Conservation (phyloP, 1,140 invertebrate species). For the Mya arenaria region DNA sequence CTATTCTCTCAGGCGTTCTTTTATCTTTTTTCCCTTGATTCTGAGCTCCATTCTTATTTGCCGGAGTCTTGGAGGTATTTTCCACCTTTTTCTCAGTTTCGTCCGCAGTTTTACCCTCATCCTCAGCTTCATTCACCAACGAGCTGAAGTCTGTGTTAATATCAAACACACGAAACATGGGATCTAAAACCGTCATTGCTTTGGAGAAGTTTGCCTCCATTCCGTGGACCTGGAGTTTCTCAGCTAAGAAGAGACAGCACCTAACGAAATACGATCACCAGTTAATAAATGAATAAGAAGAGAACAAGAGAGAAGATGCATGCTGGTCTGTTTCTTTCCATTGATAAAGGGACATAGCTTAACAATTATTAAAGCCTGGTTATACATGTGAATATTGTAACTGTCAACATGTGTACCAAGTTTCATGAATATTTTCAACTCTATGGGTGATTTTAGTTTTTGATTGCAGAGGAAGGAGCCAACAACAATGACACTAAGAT, state of each 20-base stretch:
- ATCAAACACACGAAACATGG: neutral
- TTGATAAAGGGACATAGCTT: too few species aligned
- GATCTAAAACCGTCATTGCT: constrained; percentile 10
- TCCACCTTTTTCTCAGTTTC: neutral
- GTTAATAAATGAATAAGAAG: neutral
- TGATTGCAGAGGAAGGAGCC: too few species aligned
- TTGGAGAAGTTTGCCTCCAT: constrained; percentile 31
- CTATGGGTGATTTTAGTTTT: too few species aligned
- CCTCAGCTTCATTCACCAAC: too few species aligned
- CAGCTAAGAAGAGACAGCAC: constrained; percentile 47
- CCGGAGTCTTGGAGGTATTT: neutral
- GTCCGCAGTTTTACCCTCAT: neutral
- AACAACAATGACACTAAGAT: too few species aligned
- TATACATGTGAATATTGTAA: too few species aligned
- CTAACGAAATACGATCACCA: constrained; percentile 8
- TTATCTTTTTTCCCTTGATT: too few species aligned
- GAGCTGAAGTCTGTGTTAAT: neutral
- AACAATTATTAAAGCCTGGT: too few species aligned
- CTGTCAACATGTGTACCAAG: too few species aligned
- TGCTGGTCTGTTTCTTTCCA: neutral
- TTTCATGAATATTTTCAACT: too few species aligned
- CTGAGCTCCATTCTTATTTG: too few species aligned
- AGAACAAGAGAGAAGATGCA: neutral
- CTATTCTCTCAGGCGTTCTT: neutral
- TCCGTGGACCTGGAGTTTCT: constrained; percentile 23